Evolutionary conservation across 2,797 vertebrate genomes (phyloP), one percentile per base, ranked within the genome.

Genomic region (Hydrolagus colliei): DNA sequence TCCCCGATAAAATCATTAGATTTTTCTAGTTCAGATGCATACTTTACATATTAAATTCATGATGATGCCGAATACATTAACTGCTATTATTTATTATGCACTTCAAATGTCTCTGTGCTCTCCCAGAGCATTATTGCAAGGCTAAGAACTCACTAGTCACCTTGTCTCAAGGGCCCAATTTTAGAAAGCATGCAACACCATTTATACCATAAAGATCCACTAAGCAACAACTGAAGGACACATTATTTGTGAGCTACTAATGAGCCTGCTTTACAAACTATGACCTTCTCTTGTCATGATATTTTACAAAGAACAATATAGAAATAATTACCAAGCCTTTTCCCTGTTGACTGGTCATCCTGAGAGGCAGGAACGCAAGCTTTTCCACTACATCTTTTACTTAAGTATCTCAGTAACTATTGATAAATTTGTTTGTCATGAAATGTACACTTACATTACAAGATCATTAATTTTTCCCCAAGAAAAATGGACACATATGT

Each of bases 91-190:
- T 84, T 84, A 71, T 16, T 71, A 67, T 14, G 79, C 79, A 84
- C 27, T 84, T 84, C 68, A 84, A 71, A 71, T 71, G 65, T 71
- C 65, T 68, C 71, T 84, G 18, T 84, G 79, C 79, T 84, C 52
- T 84, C 68, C 32, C 71, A 41, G 63, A 84, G 67, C 71, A 84
- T n/a, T 52, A 35, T 84, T 84, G 65, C 65, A 84, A 84, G 79
- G 79, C 79, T 67, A 84, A 84, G 65, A 41, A 84, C 32, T 63
- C 18, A 67, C 65, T 71, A 1, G 14, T 52, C 35, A 18, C 18
- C 18, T 84, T 84, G 32, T 71, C 79, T 84, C 79, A 84, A 84
- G 79, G 79, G 79, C 52, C 16, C 79, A 84, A 84, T 84, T 84
- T 68, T 67, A 68, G 32, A 41, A 52, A 67, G 63, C 79, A 84